Conservation (phyloP, 1,140 invertebrate genomes). For the Araneus ventricosus region DNA sequence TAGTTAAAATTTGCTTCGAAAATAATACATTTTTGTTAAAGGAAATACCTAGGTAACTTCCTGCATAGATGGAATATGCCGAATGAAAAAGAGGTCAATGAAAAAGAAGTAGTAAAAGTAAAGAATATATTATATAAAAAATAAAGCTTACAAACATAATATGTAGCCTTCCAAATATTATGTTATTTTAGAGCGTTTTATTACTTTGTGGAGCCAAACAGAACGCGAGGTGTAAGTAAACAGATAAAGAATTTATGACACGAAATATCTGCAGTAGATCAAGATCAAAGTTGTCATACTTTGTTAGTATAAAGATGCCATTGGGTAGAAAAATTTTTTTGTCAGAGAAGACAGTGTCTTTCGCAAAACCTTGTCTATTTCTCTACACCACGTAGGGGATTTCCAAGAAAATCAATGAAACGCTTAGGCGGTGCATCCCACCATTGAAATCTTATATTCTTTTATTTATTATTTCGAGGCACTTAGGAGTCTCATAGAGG, state of each 20-base stretch:
- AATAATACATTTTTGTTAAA: too few species aligned
- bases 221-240: neutral
- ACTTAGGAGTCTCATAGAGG: neutral
- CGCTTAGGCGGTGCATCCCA: neutral
- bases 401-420: neutral
- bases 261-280: neutral
- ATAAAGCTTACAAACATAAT: neutral
- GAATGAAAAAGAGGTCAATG: too few species aligned
- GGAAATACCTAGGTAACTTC: too few species aligned
- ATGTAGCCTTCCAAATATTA: neutral
- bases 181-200: neutral
- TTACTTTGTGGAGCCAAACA: neutral
- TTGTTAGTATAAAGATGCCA: neutral
- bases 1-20: too few species aligned
- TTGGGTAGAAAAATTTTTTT: neutral
- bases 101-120: too few species aligned
- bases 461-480: neutral
- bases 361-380: neutral
- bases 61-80: too few species aligned
- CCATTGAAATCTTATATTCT: neutral
- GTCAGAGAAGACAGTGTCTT: neutral
- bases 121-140: neutral
- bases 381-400: neutral
- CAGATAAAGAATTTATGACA: neutral
- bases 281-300: constrained; percentile 10